Conservation (phyloP, 2,888 invertebrate genomes). For the Adineta ricciae region DNA sequence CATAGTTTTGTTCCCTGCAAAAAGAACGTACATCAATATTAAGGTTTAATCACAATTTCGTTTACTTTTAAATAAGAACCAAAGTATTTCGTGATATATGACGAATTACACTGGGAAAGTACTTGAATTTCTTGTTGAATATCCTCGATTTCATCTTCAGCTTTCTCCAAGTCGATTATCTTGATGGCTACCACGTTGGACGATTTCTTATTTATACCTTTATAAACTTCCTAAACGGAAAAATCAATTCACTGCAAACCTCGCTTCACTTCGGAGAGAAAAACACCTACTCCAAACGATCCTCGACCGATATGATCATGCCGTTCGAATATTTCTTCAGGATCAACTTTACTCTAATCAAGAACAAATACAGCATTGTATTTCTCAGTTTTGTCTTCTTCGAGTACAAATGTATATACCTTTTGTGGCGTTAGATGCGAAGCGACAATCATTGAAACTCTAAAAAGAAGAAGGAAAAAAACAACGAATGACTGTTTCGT, state of each 20-base stretch:
- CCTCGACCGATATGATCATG: slow-evolving; percentile 34
- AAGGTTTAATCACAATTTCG: not conserved
- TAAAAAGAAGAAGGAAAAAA: not conserved
- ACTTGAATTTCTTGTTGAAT: slow-evolving; percentile 96
- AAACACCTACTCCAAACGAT: slow-evolving; percentile 22
- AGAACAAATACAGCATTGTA: not conserved
- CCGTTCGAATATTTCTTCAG: slow-evolving; percentile 30
- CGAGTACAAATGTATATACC: not conserved
- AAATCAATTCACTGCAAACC: not conserved
- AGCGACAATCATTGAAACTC: not conserved
- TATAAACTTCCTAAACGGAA: slow-evolving; percentile 84
- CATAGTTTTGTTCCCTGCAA: slow-evolving; percentile 91
- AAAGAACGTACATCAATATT: too few relatives aligned
- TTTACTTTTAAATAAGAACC: slow-evolving; percentile 93
- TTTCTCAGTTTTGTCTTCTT: not conserved
- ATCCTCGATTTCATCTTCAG: slow-evolving; percentile 99
- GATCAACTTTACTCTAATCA: slow-evolving; percentile 26
- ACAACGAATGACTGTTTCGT: not conserved
- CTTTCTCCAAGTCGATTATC: slow-evolving; percentile 96
- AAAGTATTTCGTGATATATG: slow-evolving; percentile 96
- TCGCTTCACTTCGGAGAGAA: not conserved
- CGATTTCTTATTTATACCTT: slow-evolving; percentile 92
- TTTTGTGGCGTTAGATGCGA: not conserved
- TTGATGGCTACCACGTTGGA: slow-evolving; percentile 97
- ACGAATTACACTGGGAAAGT: slow-evolving; percentile 95